Percentiles rank a stretch among this genome's conserved stretches.
Conservation (phyloP, 1,140 invertebrate genomes). For the Euwallacea similis region DNA sequence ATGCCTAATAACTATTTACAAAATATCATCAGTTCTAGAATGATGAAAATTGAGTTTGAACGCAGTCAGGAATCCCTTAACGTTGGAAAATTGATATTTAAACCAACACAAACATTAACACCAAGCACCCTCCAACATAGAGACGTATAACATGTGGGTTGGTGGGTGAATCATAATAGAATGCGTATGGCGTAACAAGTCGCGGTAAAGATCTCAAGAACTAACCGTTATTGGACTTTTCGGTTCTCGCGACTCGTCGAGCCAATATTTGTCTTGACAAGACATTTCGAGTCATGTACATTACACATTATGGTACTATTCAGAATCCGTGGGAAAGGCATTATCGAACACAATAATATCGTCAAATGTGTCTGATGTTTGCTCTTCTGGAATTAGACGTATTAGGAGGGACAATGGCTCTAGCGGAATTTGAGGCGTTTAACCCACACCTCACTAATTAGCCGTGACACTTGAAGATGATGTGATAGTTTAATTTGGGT, state of each 20-base stretch:
- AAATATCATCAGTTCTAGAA: no score
- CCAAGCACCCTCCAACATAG: no score
- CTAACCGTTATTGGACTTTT: slow-evolving; percentile 29
- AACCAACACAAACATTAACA: no score
- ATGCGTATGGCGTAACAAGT: not conserved
- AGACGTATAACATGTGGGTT: no score
- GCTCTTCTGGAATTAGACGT: not conserved
- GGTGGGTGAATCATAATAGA: slow-evolving; percentile 1
- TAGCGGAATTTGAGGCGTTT: no score
- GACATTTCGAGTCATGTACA: slow-evolving; percentile 27
- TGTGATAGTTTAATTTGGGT: no score
- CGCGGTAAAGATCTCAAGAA: slow-evolving; percentile 8
- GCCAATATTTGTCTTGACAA: slow-evolving; percentile 28
- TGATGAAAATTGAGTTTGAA: no score
- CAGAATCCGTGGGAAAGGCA: slow-evolving; percentile 29
- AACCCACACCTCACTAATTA: no score
- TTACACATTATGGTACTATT: slow-evolving; percentile 19
- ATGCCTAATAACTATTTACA: no score
- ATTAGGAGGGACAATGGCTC: not conserved
- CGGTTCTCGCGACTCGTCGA: slow-evolving; percentile 23
- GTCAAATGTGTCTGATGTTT: slow-evolving; percentile 4
- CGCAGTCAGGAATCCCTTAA: no score
- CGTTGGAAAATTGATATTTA: no score
- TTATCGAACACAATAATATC: slow-evolving; percentile 14
- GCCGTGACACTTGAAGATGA: no score